Base-by-base conservation (phyloP, 2,888 invertebrate species). In the Nemotelus pantherinus region DNA sequence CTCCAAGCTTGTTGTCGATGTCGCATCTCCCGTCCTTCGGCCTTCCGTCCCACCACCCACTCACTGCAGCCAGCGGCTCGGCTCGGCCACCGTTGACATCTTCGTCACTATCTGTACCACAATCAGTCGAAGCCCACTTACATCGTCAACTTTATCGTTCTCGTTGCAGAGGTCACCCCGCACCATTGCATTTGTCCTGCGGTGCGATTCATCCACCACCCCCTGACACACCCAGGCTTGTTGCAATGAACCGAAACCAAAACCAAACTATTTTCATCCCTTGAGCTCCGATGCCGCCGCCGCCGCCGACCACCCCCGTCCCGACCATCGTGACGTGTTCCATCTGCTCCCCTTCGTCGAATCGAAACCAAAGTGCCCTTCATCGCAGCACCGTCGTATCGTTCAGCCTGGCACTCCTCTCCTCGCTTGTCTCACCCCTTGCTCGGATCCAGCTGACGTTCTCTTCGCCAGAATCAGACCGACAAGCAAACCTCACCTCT, bases 181-280 rank as follows among this genome's bases (percentile, higher is more conserved):
- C 4, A 25, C 45, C 48, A 1, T 45, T 39, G 43, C 25, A 5
- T 50, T 3, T 41, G n/a, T 50, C 6, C 67, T 6, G 2, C 67
- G 50, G 25, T 10, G 5, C 4, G 47, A 1, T 25, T 25, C 25
- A 63, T 1, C n/a, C 10, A 58, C 10, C 58, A 5, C 7, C 4
- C 64, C 7, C 65, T 2, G 7, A 10, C 65, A n/a, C 41, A 68
- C 6, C 57, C 7, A 58, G 7, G 39, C 72, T 72, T 44, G 58
- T 72, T 60, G 57, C 72, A 58, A 53, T 72, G 72, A 58, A 72
- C 72, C 57, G 58, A 58, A 72, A 72, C 72, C 57, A 47, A 58
- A 58, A 41, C 72, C 72, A 72, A 72, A 72, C 58, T 72, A 72
- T 58, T 58, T 72, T 45, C 72, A 72, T 47, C 72, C 45, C 58